Conservation (phyloP, 2,888 invertebrate species). For the Cryptocheilus praepositus region DNA sequence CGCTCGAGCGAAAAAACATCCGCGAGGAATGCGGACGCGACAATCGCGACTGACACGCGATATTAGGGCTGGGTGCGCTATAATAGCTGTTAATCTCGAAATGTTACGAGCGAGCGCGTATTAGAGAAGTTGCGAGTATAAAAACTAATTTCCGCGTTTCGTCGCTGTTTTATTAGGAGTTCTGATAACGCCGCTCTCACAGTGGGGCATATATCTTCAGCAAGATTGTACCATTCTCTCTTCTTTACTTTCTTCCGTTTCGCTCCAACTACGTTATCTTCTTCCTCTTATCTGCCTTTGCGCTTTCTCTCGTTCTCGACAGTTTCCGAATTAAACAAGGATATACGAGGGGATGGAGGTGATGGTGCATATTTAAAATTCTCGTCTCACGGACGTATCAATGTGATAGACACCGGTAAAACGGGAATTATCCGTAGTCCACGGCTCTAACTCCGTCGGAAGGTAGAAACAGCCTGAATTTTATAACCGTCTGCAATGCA, state of each 20-base stretch:
- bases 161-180: constrained; percentile 43
- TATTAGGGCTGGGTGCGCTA: too few species aligned
- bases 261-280: background rate
- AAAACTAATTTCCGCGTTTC: constrained; percentile 50
- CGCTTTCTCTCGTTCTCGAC: background rate
- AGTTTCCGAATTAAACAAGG: constrained; percentile 30
- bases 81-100: too few species aligned
- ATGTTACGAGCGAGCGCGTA: background rate
- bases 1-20: too few species aligned
- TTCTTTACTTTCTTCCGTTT: background rate
- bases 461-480: too few species aligned
- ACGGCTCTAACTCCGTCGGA: too few species aligned
- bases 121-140: constrained; percentile 13
- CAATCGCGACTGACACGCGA: too few species aligned
- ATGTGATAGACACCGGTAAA: too few species aligned
- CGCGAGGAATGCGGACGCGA: too few species aligned
- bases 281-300: background rate
- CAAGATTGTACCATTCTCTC: constrained; percentile 32
- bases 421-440: background rate
- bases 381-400: constrained; percentile 9
- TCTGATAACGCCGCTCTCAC: constrained; percentile 34
- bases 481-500: too few species aligned
- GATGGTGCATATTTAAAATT: constrained; percentile 8
- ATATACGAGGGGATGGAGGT: constrained; percentile 5
- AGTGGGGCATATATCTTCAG: constrained; percentile 34